Conservation (phyloP, 2,888 invertebrate genomes). For the Phytoseiulus persimilis region DNA sequence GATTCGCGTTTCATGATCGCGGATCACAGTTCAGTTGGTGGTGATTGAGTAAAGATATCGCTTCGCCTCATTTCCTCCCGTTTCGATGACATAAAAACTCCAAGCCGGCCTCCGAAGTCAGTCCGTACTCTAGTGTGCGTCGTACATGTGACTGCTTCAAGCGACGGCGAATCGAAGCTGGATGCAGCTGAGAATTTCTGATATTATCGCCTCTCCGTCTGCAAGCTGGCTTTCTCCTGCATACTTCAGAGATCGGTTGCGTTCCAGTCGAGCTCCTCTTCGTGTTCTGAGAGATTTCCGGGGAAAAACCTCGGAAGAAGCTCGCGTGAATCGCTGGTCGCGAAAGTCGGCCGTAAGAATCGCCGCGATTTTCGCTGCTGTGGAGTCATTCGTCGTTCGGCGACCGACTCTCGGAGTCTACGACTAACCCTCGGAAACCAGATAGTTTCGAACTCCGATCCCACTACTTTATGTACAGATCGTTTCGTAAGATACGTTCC, state of each 20-base stretch:
- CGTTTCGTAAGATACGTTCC: neutral
- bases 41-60: neutral
- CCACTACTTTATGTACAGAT: neutral
- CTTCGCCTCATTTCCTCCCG: neutral
- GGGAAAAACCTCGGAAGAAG: neutral
- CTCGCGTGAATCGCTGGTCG: neutral
- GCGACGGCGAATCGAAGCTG: neutral
- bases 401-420: neutral
- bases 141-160: neutral
- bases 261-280: no score
- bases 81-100: neutral
- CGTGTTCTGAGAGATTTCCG: no score
- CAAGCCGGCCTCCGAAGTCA: neutral
- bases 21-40: neutral
- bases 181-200: neutral
- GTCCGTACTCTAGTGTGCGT: slow-evolving; percentile 5
- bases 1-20: neutral
- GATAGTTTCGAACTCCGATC: neutral
- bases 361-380: neutral
- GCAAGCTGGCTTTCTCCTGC: neutral
- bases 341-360: neutral
- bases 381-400: neutral
- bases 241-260: neutral
- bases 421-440: neutral
- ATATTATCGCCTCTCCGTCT: neutral